Evolutionary conservation across 2,888 invertebrate species (phyloP), one percentile per base, ranked within the genome.

Genomic region (Stenoptilia bipunctidactyla): DNA sequence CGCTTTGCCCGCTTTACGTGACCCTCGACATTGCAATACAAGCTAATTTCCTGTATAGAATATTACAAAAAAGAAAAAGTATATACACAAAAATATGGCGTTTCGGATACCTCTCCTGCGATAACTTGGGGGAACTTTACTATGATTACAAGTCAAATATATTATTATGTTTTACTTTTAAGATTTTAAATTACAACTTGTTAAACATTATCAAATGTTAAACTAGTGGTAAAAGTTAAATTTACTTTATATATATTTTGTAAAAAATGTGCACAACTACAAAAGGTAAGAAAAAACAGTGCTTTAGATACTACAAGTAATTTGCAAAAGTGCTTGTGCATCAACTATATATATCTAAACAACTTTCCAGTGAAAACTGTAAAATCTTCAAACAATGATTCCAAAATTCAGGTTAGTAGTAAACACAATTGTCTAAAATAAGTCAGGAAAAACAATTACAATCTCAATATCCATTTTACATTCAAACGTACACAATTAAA

Each of bases 1-100:
- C 76, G 74, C 75, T 79, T 72, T 67, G 64, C 69, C 65, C 82
- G 77, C 75, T 80, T 71, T 72, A 73, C 77, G 73, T 67, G 79
- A 79, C 70, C 77, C 77, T 76, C 79, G 77, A 82, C 82, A 71
- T 77, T 70, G 83, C 80, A 83, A 83, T 82, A 82, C 82, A 68
- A 82, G 75, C 82, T 80, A 82, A 83, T 83, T 83, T 83, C 83
- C 83, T 80, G 79, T 76, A 80, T 71, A 71, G 74, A 74, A 70
- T 64, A 66, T 70, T 66, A 70, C 68, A 77, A 79, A 80, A 76
- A 70, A 70, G 60, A 57, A 64, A 70, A 49, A 52, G 56, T 50
- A 49, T 50, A 52, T 52, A 51, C 48, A 20, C 70, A 68, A 57
- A 76, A 79, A 77, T 75, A 69, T 79, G 68, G 66, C 68, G 61